phyloP scores from a whole-genome alignment of 2,113 vertebrate species.

The Smithornis capensis region DNA sequence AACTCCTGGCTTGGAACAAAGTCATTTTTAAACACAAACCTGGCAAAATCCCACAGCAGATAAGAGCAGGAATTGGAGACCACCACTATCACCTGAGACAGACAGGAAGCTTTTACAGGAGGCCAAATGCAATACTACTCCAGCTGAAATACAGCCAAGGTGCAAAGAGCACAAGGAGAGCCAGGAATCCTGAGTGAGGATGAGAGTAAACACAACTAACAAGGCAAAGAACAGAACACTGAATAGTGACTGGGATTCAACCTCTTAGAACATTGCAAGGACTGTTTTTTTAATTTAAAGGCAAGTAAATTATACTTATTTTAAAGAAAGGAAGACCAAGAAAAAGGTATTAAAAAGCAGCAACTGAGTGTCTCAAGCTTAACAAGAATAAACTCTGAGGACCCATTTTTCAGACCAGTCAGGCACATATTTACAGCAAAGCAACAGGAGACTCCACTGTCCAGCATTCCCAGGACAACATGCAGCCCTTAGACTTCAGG shows the following conservation, averaged over 20 bases:
- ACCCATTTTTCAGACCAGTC: not conserved
- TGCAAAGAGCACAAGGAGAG: not conserved
- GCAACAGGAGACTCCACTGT: not conserved
- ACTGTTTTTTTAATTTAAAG: not conserved
- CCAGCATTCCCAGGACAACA: not conserved
- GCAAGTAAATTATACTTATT: not conserved
- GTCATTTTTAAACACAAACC: not conserved
- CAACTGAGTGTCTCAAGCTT: not conserved
- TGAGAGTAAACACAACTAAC: not conserved
- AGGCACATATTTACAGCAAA: not conserved
- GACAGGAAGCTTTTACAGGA: not conserved
- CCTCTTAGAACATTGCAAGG: not conserved
- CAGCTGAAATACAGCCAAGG: not conserved
- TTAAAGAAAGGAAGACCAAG: not conserved
- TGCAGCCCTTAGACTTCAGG: not conserved
- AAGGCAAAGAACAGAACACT: not conserved
- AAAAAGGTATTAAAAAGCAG: not conserved
- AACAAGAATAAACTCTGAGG: not conserved
- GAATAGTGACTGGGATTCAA: not conserved
- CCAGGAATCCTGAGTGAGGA: not conserved
- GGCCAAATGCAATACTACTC: not conserved
- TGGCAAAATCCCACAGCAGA: not conserved
- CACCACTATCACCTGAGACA: not conserved
- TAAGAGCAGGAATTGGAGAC: not conserved
- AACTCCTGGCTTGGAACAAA: not conserved